Evolutionary conservation across 2,888 invertebrate species (phyloP).

Genomic region (Osmoderma eremita): DNA sequence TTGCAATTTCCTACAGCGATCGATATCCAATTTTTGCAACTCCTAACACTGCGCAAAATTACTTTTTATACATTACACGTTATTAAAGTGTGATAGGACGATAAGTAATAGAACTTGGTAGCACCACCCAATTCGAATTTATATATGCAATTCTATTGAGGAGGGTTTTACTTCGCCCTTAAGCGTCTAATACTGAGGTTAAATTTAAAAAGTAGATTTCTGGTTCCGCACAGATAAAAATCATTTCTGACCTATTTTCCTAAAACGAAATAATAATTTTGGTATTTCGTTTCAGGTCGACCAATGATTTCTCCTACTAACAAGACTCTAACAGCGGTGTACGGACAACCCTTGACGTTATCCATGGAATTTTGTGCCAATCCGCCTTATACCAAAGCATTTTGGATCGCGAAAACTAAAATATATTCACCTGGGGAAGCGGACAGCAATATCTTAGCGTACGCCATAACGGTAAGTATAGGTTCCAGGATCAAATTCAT

Average conservation of each 20-base stretch:
- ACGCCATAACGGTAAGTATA: conserved; percentile 66
- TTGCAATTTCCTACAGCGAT: conserved; percentile 18
- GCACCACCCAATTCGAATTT: no score
- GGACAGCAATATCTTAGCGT: conserved; percentile 65
- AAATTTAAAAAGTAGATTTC: no score
- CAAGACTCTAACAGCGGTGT: conserved; percentile 74
- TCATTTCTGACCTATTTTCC: no score
- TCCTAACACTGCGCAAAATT: conserved; percentile 6
- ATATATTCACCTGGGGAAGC: conserved; percentile 68
- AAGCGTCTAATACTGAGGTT: no score
- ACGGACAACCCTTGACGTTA: conserved; percentile 74
- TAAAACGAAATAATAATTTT: conserved; percentile 10
- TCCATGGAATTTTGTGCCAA: conserved; percentile 82
- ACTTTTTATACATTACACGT: conserved; percentile 22
- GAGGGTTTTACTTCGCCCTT: no score
- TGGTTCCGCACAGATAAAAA: no score
- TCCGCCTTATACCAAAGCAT: conserved; percentile 72
- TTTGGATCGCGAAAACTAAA: conserved; percentile 71
- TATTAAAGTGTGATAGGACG: conserved; percentile 4
- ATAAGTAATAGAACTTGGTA: conserved; percentile 10
- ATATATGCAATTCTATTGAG: no score
- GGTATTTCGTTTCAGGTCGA: conserved; percentile 66
- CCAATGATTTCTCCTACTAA: conserved; percentile 74
- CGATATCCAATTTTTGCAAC: conserved; percentile 20
- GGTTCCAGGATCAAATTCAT: no score